Conservation (phyloP, 2,113 vertebrate genomes). For the Cebidichthys violaceus region DNA sequence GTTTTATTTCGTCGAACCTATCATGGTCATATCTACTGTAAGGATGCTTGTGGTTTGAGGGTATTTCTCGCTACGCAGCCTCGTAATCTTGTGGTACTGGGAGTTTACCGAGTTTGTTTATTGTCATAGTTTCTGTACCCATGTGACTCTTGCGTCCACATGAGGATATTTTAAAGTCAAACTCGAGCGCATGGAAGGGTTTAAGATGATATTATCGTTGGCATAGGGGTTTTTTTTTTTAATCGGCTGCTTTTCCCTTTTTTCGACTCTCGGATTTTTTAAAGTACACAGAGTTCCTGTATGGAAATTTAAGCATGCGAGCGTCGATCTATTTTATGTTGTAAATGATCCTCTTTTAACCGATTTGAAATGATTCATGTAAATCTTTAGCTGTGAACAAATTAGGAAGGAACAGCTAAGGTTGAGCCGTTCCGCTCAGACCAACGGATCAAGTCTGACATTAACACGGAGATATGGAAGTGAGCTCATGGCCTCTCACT, state of each 20-base stretch:
- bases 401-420: conserved; percentile 39
- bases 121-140: conserved; percentile 68
- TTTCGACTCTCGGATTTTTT: conserved; percentile 1
- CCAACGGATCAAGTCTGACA: conserved; percentile 58
- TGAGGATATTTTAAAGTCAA: conserved; percentile 62
- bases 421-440: conserved; percentile 28
- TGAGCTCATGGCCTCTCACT: conserved; percentile 61
- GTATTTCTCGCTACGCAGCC: conserved; percentile 69
- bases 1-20: not conserved
- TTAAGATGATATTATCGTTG: conserved; percentile 54
- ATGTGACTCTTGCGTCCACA: conserved; percentile 56
- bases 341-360: not conserved
- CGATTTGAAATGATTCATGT: conserved; percentile 9
- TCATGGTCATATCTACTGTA: not conserved
- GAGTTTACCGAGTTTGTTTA: conserved; percentile 74
- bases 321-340: not conserved
- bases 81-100: conserved; percentile 75
- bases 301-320: conserved; percentile 4
- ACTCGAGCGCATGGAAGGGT: conserved; percentile 41
- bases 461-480: conserved; percentile 62
- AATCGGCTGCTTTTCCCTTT: conserved; percentile 49
- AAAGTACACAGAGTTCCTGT: conserved; percentile 8
- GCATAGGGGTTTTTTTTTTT: conserved; percentile 33
- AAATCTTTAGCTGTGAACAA: conserved; percentile 19
- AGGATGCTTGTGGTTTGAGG: conserved; percentile 65